phyloP scores from a whole-genome alignment of 2,888 invertebrate species.

The Dascillus cervinus region DNA sequence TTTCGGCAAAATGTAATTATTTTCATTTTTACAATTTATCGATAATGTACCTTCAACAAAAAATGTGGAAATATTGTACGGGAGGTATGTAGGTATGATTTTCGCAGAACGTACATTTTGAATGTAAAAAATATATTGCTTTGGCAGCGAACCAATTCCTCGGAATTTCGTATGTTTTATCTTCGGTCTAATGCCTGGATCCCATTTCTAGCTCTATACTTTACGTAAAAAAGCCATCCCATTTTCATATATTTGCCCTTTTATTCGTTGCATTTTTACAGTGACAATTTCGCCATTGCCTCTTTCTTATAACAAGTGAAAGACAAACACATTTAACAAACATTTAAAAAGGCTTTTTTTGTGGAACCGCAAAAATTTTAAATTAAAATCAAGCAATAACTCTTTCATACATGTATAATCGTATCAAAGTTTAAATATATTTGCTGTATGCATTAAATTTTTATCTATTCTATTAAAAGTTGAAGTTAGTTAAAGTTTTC shows the following conservation, averaged over 20 bases:
- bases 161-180: slow-evolving; percentile 40
- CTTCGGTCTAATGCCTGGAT: slow-evolving; percentile 37
- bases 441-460: too few relatives aligned
- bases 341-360: too few relatives aligned
- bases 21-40: neutral
- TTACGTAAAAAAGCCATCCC: slow-evolving; percentile 39
- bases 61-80: too few relatives aligned
- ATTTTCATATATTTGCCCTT: slow-evolving; percentile 40
- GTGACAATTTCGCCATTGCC: slow-evolving; percentile 9
- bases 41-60: too few relatives aligned
- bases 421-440: too few relatives aligned
- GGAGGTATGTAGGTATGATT: slow-evolving; percentile 19
- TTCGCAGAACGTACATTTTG: slow-evolving; percentile 21
- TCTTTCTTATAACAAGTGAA: neutral
- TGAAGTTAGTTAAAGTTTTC: too few relatives aligned
- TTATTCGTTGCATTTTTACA: slow-evolving; percentile 35
- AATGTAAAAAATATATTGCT: slow-evolving; percentile 34
- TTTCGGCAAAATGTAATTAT: neutral
- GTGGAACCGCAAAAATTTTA: too few relatives aligned
- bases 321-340: too few relatives aligned
- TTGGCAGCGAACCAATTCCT: slow-evolving; percentile 40
- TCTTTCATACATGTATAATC: too few relatives aligned
- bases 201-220: slow-evolving; percentile 35
- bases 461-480: too few relatives aligned
- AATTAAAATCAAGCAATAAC: too few relatives aligned